Conservation (phyloP, 2,113 vertebrate species). For the Prietella phreatophila region DNA sequence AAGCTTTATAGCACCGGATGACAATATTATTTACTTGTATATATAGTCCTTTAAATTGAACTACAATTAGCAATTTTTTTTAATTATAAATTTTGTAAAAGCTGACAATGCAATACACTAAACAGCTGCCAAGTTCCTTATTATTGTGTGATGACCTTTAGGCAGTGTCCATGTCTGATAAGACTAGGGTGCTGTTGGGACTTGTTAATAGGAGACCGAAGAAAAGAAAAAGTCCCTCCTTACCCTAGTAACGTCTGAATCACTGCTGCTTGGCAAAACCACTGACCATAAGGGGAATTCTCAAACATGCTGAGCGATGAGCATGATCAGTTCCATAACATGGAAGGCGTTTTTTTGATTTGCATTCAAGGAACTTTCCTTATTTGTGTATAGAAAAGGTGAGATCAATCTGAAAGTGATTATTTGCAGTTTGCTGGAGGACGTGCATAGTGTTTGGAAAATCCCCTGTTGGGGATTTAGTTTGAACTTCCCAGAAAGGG, state of each 20-base stretch:
- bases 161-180: slow-evolving; percentile 37
- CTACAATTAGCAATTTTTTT: neutral
- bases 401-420: slow-evolving; percentile 41
- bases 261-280: slow-evolving; percentile 59
- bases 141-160: slow-evolving; percentile 30
- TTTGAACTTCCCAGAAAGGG: slow-evolving; percentile 39
- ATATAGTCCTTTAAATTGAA: neutral
- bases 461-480: slow-evolving; percentile 49
- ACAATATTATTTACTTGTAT: slow-evolving; percentile 2
- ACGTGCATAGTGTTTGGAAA: slow-evolving; percentile 51
- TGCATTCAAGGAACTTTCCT: slow-evolving; percentile 44
- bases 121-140: slow-evolving; percentile 22
- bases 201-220: slow-evolving; percentile 11
- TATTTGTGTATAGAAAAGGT: slow-evolving; percentile 29
- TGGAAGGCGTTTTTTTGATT: slow-evolving; percentile 38
- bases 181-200: slow-evolving; percentile 12
- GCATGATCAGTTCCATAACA: slow-evolving; percentile 46
- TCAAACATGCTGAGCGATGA: slow-evolving; percentile 48
- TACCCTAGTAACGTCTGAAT: slow-evolving; percentile 49
- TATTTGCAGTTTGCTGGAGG: slow-evolving; percentile 38
- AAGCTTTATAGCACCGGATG: slow-evolving; percentile 51
- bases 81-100: neutral
- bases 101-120: neutral
- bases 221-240: slow-evolving; percentile 51
- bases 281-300: slow-evolving; percentile 55